Evolutionary conservation across 1,140 invertebrate genomes (phyloP).

Genomic region (Araneus ventricosus): DNA sequence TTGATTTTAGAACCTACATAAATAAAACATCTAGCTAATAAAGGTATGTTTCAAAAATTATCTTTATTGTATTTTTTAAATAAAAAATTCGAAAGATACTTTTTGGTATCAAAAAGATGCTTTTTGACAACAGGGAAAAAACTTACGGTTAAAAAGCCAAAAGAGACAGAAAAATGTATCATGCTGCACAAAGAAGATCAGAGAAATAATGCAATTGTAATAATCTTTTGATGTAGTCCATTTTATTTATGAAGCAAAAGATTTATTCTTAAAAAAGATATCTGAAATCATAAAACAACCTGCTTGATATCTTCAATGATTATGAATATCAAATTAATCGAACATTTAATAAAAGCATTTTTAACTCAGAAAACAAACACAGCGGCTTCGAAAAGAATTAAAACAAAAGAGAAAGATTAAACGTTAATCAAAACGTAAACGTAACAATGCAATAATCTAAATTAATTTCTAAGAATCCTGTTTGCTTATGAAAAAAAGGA

Average conservation of each 20-base stretch:
- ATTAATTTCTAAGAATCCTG: background rate
- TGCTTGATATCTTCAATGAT: background rate
- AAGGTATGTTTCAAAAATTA: too few relatives aligned
- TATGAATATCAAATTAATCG: constrained; percentile 24
- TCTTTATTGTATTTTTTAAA: background rate
- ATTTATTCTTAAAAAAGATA: background rate
- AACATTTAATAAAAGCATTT: background rate
- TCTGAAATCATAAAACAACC: background rate
- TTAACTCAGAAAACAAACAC: background rate
- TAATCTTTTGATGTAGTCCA: too few relatives aligned
- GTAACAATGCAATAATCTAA: constrained; percentile 23
- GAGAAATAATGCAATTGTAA: too few relatives aligned
- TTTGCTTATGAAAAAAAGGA: background rate
- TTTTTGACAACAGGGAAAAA: too few relatives aligned
- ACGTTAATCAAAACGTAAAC: constrained; percentile 4
- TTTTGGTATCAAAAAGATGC: too few relatives aligned
- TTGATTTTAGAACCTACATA: too few relatives aligned
- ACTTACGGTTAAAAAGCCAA: too few relatives aligned
- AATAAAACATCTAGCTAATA: too few relatives aligned
- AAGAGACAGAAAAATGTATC: background rate
- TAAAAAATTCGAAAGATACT: too few relatives aligned
- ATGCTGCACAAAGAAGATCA: background rate
- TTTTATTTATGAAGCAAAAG: background rate
- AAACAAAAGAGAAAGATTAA: background rate
- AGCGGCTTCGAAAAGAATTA: background rate